These are phyloP conservation scores for Syrista parreyssii DNA, from an alignment of 2,888 invertebrate genomes.

Conservation along the genomic window DNA sequence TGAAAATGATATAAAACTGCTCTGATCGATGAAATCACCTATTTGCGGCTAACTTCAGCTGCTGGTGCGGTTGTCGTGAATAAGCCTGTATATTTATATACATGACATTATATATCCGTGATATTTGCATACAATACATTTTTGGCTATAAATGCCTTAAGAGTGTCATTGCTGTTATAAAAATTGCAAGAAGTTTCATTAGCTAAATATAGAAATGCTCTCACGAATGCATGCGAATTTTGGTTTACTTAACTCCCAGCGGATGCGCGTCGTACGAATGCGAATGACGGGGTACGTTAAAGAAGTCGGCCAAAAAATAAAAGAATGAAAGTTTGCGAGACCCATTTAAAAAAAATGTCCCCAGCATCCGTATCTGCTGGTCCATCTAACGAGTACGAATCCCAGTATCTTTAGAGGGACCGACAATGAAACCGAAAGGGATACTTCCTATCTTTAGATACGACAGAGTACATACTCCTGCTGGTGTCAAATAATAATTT, in stretches of 20 bases:
- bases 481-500: not conserved
- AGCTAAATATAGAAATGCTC: not conserved
- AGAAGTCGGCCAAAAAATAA: not conserved
- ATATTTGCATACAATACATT: not conserved
- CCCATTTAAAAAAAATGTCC: not conserved
- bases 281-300: not conserved
- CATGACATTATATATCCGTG: not conserved
- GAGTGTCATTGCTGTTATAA: not conserved
- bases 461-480: not conserved
- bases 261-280: not conserved
- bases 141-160: not conserved
- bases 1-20: too few relatives aligned
- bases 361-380: not conserved
- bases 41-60: too few relatives aligned
- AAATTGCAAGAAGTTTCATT: not conserved
- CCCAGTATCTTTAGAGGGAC: not conserved
- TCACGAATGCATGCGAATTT: not conserved
- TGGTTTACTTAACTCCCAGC: not conserved
- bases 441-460: not conserved
- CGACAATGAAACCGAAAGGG: not conserved
- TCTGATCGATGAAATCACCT: too few relatives aligned
- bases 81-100: not conserved
- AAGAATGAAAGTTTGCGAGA: not conserved
- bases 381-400: not conserved
- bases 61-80: too few relatives aligned